Percentiles rank a stretch among this genome's conserved stretches.
Evolutionary conservation across 2,888 invertebrate species (phyloP).

Genomic region (Drosophila demipolita): DNA sequence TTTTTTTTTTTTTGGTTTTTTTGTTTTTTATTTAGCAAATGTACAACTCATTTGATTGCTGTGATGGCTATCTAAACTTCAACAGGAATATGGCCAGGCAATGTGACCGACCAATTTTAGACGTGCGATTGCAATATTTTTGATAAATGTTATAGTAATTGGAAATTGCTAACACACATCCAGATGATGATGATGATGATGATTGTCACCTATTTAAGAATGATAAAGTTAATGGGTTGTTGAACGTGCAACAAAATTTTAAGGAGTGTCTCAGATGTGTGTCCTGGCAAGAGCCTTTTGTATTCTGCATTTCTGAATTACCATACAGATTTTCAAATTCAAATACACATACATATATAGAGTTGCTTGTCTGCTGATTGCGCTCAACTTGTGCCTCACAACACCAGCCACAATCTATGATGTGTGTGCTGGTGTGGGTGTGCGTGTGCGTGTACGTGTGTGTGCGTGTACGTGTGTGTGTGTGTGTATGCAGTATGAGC

Average conservation of each 20-base stretch:
- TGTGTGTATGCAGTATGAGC: conserved; percentile 3
- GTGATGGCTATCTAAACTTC: conserved; percentile 2
- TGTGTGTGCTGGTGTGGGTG: background rate
- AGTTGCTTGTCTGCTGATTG: conserved; percentile 22
- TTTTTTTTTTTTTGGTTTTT: background rate
- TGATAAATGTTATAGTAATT: conserved; percentile 2
- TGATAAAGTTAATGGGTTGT: background rate
- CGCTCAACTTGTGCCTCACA: conserved; percentile 23
- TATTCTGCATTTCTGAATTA: conserved; percentile 1
- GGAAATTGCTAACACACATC: background rate
- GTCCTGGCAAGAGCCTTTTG: background rate
- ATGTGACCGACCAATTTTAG: background rate
- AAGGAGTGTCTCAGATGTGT: background rate
- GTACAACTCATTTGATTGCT: conserved; percentile 19
- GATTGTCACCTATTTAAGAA: background rate
- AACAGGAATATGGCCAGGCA: background rate
- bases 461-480: no score
- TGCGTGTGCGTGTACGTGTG: background rate
- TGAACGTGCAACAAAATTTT: background rate
- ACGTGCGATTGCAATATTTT: background rate
- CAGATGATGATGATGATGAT: background rate
- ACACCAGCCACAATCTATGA: conserved; percentile 6
- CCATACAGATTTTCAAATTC: conserved; percentile 1
- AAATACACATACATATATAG: background rate
- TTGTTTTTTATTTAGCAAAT: background rate